A percentile compares a stretch with the other conserved stretches of the same genome.
Conservation (phyloP, 2,888 invertebrate species). For the Polyommatus iphigenia region DNA sequence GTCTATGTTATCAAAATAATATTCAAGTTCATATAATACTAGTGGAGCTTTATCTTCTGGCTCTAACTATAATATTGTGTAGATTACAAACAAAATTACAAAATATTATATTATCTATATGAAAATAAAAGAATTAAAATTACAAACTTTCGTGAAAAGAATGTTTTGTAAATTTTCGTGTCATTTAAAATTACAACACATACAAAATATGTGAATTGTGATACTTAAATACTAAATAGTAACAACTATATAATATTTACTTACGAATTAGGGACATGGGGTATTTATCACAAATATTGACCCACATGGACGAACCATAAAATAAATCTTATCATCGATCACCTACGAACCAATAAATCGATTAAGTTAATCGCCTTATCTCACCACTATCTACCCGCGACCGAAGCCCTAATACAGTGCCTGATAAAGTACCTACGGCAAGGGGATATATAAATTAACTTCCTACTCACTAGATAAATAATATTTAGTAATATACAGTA, state of each 20-base stretch:
- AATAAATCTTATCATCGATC: conserved; percentile 42
- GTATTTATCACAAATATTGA: conserved; percentile 30
- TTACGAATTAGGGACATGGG: not conserved
- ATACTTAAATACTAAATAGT: not conserved
- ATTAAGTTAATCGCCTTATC: conserved; percentile 42
- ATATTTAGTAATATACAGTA: too few species aligned
- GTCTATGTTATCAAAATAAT: not conserved
- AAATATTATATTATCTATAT: too few species aligned
- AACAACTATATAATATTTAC: not conserved
- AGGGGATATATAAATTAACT: not conserved
- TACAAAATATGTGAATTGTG: not conserved
- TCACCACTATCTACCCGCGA: conserved; percentile 34
- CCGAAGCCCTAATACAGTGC: not conserved
- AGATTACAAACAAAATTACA: too few species aligned
- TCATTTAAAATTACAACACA: not conserved
- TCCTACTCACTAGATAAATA: not conserved
- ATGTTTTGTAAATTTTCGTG: not conserved
- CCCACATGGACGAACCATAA: conserved; percentile 25
- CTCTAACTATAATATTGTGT: too few species aligned
- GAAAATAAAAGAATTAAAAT: too few species aligned
- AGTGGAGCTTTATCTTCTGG: too few species aligned
- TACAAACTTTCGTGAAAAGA: too few species aligned
- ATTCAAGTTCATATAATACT: too few species aligned
- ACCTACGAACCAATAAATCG: conserved; percentile 44
- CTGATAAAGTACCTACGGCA: not conserved